These are phyloP conservation scores for Drosophila greeni DNA, from an alignment of 2,888 invertebrate species.

Conservation along the genomic window DNA sequence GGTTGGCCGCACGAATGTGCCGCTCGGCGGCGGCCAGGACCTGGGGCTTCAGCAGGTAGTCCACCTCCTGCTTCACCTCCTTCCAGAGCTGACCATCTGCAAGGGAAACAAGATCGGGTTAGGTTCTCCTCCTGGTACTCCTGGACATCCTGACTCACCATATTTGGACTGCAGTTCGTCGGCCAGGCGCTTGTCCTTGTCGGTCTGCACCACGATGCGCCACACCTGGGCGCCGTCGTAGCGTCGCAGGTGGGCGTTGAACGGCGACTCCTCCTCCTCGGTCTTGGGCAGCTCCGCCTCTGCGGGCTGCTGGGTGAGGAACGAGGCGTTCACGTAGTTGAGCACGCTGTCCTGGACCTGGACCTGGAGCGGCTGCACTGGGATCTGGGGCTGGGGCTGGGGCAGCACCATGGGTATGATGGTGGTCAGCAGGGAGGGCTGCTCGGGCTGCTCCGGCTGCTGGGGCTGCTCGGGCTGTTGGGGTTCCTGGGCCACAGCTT, in stretches of 20 bases:
- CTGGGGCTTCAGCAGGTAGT: conserved; percentile 85
- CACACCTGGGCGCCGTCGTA: conserved; percentile 89
- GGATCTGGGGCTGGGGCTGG: conserved; percentile 28
- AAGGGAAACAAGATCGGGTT: neutral
- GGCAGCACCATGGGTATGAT: conserved; percentile 57
- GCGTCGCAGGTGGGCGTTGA: conserved; percentile 79
- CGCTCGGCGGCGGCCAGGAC: conserved; percentile 83
- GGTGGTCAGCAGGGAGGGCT: conserved; percentile 68
- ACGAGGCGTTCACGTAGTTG: conserved; percentile 75
- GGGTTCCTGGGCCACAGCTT: neutral
- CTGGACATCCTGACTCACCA: conserved; percentile 81
- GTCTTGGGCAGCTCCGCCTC: conserved; percentile 32
- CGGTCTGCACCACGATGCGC: conserved; percentile 82
- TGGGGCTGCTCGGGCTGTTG: conserved; percentile 20
- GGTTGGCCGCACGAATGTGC: conserved; percentile 82
- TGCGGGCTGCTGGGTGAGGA: conserved; percentile 43
- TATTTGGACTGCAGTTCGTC: conserved; percentile 81
- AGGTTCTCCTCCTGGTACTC: neutral
- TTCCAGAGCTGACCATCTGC: conserved; percentile 78
- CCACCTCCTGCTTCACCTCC: conserved; percentile 80
- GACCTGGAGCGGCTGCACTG: conserved; percentile 24
- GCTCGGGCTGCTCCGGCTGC: conserved; percentile 11
- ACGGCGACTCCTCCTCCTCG: conserved; percentile 45
- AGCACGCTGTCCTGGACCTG: conserved; percentile 71
- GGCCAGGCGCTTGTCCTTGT: conserved; percentile 80